These are phyloP conservation scores for Phrynosoma blainvillii DNA, from an alignment of 2,113 vertebrate genomes.

Conservation along the genomic window DNA sequence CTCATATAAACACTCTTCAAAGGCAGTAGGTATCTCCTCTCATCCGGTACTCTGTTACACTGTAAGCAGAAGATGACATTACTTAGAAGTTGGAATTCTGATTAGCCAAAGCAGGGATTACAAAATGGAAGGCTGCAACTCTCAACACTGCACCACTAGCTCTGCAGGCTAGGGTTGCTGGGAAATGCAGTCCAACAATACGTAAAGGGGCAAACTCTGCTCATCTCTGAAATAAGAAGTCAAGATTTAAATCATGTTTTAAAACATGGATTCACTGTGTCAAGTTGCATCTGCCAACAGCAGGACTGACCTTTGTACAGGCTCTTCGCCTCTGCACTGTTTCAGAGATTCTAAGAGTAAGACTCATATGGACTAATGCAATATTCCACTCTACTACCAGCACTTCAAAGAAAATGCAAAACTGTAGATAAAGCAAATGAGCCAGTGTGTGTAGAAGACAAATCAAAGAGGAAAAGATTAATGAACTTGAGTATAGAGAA, in stretches of 20 bases:
- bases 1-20: slow-evolving; percentile 97
- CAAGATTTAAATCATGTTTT: not conserved
- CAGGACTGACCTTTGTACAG: not conserved
- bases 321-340: too few relatives aligned
- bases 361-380: not conserved
- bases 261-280: not conserved
- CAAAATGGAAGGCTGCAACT: too few relatives aligned
- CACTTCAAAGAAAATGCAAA: not conserved
- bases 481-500: not conserved
- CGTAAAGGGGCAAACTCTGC: too few relatives aligned
- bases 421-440: not conserved
- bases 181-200: too few relatives aligned
- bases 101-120: not conserved
- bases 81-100: not conserved
- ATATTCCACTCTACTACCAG: not conserved
- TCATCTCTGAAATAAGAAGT: too few relatives aligned
- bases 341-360: too few relatives aligned
- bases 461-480: not conserved
- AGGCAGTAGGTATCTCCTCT: slow-evolving; percentile 88
- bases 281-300: not conserved
- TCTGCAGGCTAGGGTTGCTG: too few relatives aligned
- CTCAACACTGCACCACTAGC: too few relatives aligned
- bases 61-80: slow-evolving; percentile 36
- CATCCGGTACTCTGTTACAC: slow-evolving; percentile 93
- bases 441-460: not conserved